phyloP scores from a whole-genome alignment of 2,797 vertebrate species.

The Champsocephalus esox region DNA sequence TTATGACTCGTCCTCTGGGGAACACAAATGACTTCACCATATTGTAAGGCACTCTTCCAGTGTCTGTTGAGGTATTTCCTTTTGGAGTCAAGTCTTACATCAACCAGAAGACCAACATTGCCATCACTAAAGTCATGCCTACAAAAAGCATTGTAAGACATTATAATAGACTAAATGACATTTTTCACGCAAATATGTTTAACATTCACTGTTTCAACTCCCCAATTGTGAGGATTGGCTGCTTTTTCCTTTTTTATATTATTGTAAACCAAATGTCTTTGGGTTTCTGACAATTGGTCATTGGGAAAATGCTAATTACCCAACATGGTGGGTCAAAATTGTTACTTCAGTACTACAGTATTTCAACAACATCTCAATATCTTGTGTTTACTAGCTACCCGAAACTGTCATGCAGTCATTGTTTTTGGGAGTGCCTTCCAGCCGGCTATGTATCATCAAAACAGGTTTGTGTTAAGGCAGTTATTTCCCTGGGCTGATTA shows the following conservation, averaged over 20 bases:
- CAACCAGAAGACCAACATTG: neutral
- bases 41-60: no score
- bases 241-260: neutral
- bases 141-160: no score
- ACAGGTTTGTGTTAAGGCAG: slow-evolving; percentile 62
- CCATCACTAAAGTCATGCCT: neutral
- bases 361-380: slow-evolving; percentile 35
- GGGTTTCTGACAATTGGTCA: neutral
- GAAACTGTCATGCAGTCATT: slow-evolving; percentile 45
- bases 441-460: slow-evolving; percentile 62
- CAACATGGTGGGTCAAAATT: neutral
- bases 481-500: slow-evolving; percentile 64
- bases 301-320: no score
- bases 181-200: neutral
- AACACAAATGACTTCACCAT: no score
- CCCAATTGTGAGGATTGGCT: neutral
- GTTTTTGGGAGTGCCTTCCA: slow-evolving; percentile 40
- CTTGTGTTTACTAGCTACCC: slow-evolving; percentile 61
- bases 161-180: neutral
- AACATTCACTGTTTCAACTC: neutral
- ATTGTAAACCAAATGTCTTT: neutral
- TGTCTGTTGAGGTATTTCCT: no score
- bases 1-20: no score
- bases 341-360: slow-evolving; percentile 17
- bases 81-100: no score